Percentiles rank a stretch among this genome's conserved stretches.
Conservation (phyloP, 2,888 invertebrate genomes). For the Noctua comes region DNA sequence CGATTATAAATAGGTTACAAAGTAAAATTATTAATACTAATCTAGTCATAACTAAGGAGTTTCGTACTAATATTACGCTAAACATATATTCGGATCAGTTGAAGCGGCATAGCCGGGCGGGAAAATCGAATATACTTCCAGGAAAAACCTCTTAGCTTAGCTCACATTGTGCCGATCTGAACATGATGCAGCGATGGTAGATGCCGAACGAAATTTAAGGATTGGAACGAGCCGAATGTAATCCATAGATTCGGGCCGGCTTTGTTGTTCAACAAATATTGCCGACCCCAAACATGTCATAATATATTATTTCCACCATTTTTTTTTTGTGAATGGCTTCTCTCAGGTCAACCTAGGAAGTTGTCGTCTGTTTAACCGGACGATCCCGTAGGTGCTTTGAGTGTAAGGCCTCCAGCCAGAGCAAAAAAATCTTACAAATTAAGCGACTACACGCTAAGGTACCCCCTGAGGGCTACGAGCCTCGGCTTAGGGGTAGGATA, state of each 20-base stretch:
- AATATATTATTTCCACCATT: background rate
- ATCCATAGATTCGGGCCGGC: background rate
- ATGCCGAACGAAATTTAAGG: background rate
- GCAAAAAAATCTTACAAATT: too few species aligned
- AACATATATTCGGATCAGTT: background rate
- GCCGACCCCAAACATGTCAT: background rate
- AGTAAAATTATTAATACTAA: slow-evolving; percentile 39
- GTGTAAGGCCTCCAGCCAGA: too few species aligned
- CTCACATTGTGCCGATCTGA: background rate
- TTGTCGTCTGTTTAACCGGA: too few species aligned
- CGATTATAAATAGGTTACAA: slow-evolving; percentile 41
- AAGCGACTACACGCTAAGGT: too few species aligned
- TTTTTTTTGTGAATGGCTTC: too few species aligned
- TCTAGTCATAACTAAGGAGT: slow-evolving; percentile 29
- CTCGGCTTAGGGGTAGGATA: too few species aligned
- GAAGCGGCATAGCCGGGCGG: background rate
- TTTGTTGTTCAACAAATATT: background rate
- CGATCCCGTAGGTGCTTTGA: too few species aligned
- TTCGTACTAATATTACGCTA: slow-evolving; percentile 29
- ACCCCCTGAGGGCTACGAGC: too few species aligned
- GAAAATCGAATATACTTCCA: background rate
- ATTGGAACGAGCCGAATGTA: background rate
- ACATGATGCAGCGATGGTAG: background rate
- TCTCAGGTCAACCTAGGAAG: too few species aligned
- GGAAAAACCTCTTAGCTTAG: background rate